Conservation (phyloP, 2,113 vertebrate genomes). For the Panthera leo region DNA sequence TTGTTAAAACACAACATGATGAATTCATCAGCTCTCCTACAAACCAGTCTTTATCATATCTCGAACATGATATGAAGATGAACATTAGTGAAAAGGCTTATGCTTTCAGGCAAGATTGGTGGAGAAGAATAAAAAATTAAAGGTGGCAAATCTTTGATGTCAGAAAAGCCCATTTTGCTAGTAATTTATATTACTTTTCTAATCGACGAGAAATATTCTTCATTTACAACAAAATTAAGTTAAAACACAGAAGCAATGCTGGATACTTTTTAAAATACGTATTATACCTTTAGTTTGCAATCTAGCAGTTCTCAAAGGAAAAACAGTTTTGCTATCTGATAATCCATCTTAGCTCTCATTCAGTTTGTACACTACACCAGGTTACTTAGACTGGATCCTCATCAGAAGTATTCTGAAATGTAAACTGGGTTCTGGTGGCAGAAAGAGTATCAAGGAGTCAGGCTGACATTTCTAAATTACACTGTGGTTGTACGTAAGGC, state of each 20-base stretch:
- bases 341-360: neutral
- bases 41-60: neutral
- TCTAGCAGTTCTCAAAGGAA: neutral
- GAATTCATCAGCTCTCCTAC: neutral
- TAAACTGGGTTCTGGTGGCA: neutral
- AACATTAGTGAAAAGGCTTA: neutral
- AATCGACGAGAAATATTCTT: neutral
- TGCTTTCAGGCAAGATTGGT: neutral
- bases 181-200: neutral
- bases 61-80: neutral
- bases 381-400: neutral
- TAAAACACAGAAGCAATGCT: neutral
- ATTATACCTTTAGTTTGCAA: neutral
- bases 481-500: neutral
- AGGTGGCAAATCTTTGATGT: neutral
- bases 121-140: neutral
- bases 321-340: neutral
- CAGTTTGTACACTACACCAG: neutral
- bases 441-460: neutral
- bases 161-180: neutral
- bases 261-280: neutral
- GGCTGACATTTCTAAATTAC: neutral
- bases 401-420: neutral
- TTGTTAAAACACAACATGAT: neutral
- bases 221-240: slow-evolving; percentile 3